These are phyloP conservation scores for Gryllus bimaculatus DNA, from an alignment of 1,140 invertebrate genomes.

Conservation along the genomic window DNA sequence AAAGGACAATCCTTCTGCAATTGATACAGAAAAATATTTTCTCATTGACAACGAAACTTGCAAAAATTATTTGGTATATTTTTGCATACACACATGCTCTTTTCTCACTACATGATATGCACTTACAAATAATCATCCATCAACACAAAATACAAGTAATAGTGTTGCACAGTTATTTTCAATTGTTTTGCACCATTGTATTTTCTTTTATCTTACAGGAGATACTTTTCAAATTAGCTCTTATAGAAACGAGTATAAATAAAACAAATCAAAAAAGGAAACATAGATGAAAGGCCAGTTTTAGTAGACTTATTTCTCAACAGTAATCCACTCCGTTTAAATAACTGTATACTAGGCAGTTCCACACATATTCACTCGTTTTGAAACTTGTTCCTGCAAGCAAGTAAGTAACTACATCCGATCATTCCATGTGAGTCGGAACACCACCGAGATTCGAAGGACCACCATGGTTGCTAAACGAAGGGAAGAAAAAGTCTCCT, in stretches of 20 bases:
- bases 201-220: no score
- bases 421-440: neutral
- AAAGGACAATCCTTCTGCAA: neutral
- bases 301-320: no score
- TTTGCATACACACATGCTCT: no score
- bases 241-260: neutral
- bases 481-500: constrained; percentile 15
- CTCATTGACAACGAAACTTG: neutral
- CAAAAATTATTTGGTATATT: no score
- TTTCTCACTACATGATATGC: no score
- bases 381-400: neutral
- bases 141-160: no score
- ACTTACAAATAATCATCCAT: no score
- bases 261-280: neutral
- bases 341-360: no score
- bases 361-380: neutral
- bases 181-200: no score
- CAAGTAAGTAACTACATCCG: neutral
- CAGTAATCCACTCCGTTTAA: no score
- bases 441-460: constrained; percentile 1
- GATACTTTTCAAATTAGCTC: no score
- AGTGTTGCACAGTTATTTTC: no score
- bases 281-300: neutral
- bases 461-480: constrained; percentile 11
- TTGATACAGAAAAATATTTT: neutral